Base-by-base conservation (phyloP, 2,888 invertebrate species). In the Drosophila fulvimacula region DNA sequence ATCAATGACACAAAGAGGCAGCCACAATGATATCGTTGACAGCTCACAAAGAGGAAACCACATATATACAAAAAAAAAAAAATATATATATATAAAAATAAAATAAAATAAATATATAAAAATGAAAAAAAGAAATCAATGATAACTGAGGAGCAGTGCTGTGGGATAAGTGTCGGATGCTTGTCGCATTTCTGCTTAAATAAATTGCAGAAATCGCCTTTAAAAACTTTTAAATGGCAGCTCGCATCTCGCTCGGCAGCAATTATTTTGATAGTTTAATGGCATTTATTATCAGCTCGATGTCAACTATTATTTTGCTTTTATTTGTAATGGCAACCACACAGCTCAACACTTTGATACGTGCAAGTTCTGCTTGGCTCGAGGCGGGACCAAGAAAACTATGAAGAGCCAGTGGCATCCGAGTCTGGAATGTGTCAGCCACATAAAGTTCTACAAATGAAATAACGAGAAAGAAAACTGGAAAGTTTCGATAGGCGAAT, bases 1-100 rank as follows among this genome's bases (percentile, higher is more conserved):
- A 81, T 83, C 83, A 70, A 48, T 87, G 67, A 61, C 82, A 83
- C 87, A 83, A 78, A 79, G 82, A 67, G 69, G 42, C 69, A 27
- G 55, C 48, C 59, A 52, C 67, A 75, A 59, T 49, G 74, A 79
- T 76, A 81, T 74, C 73, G 70, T 55, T 64, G 79, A 72, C 70
- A 75, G 62, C 61, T 36, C 59, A 52, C 60, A 63, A 73, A 61
- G 53, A 58, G 48, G 13, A 38, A 42, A 69, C 24, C 9, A 44
- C 19, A 62, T 13, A 63, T 27, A 48, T 17, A 19, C 60, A 48
- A 63, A 49, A 17, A 38, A 36, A 63, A 48, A 59, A 48, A 64
- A 13, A 61, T 39, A 44, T 27, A 21, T 13, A 24, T 15, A 44
- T 9, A 7, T 46, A 73, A 73, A 65, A 74, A 68, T 77, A 49